Conservation (phyloP, 2,113 vertebrate species). For the Oryctolagus cuniculus region DNA sequence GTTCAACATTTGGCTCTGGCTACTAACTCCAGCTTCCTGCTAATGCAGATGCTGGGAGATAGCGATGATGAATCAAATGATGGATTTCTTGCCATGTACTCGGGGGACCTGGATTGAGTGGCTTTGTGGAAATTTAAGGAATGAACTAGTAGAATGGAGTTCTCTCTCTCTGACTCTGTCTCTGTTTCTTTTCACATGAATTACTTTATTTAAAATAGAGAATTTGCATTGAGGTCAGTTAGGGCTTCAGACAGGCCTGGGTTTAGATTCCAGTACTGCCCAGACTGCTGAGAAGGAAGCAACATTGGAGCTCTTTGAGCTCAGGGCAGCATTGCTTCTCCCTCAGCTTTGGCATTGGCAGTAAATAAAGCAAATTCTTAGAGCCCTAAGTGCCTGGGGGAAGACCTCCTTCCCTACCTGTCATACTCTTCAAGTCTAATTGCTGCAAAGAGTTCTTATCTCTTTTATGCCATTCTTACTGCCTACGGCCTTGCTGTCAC, state of each 20-base stretch:
- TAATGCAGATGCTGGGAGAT: too few species aligned
- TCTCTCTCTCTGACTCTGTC: too few species aligned
- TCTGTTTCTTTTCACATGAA: too few species aligned
- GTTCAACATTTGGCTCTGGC: too few species aligned
- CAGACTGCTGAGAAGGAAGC: not conserved
- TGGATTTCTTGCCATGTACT: too few species aligned
- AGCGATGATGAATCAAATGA: too few species aligned
- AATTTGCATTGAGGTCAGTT: not conserved
- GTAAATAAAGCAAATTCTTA: not conserved
- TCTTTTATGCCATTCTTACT: too few species aligned
- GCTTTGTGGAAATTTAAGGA: too few species aligned
- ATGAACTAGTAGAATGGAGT: too few species aligned
- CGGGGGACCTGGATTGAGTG: too few species aligned
- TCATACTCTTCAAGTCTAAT: not conserved
- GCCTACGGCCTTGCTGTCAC: not conserved
- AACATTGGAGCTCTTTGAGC: not conserved
- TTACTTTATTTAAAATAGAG: not conserved
- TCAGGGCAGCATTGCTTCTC: not conserved
- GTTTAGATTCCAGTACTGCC: not conserved
- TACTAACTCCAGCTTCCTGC: too few species aligned
- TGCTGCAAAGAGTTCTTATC: not conserved
- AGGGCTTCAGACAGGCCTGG: not conserved
- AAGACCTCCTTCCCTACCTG: not conserved
- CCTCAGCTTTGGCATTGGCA: not conserved
- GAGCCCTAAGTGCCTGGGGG: not conserved